A percentile compares a stretch with the other conserved stretches of the same genome.
phyloP scores from a whole-genome alignment of 1,140 invertebrate genomes.

The Gryon sp. region DNA sequence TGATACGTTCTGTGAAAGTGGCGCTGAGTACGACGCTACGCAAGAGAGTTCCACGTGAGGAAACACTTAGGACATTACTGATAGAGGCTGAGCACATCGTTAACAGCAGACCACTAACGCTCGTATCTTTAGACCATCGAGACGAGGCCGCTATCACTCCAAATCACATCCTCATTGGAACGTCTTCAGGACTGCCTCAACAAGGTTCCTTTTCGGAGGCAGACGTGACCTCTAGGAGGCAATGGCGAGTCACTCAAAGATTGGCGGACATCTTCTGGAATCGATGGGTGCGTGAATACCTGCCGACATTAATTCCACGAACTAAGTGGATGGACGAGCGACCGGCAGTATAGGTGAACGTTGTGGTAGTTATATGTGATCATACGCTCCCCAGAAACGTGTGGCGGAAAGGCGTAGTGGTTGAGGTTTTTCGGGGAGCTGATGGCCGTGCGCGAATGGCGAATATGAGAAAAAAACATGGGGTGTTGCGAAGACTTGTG shows the following conservation, averaged over 20 bases:
- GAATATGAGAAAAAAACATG: background rate
- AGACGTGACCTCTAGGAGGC: background rate
- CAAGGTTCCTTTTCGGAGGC: background rate
- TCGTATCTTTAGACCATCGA: conserved; percentile 56
- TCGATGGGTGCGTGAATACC: conserved; percentile 63
- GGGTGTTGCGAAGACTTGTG: background rate
- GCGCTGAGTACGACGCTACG: background rate
- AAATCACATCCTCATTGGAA: conserved; percentile 63
- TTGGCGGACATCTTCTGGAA: conserved; percentile 63
- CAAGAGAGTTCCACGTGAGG: background rate
- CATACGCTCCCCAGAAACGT: background rate
- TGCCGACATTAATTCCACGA: conserved; percentile 9
- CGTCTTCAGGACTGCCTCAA: background rate
- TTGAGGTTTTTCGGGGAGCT: conserved; percentile 10
- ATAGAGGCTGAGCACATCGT: conserved; percentile 6
- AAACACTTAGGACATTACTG: conserved; percentile 1
- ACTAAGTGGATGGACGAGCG: conserved; percentile 15
- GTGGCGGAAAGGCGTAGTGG: conserved; percentile 18
- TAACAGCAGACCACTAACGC: conserved; percentile 63
- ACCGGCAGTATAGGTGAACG: no score
- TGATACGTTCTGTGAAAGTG: background rate
- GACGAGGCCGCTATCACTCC: conserved; percentile 66
- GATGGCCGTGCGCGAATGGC: background rate
- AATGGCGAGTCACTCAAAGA: conserved; percentile 21
- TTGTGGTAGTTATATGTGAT: background rate